Conservation (phyloP, 2,888 invertebrate species). For the Galeruca laticollis region DNA sequence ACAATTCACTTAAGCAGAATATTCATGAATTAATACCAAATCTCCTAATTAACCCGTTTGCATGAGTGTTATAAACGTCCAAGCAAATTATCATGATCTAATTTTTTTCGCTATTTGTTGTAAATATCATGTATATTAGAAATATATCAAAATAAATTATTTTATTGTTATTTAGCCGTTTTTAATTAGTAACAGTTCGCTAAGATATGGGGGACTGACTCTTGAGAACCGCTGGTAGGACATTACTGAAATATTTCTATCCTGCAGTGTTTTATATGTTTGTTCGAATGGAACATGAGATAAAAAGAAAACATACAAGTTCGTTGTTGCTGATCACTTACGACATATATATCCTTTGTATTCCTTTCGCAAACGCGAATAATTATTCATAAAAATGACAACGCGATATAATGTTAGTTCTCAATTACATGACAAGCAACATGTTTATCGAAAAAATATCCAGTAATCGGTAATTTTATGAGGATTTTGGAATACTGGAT, state of each 20-base stretch:
- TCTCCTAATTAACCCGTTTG: no score
- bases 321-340: slow-evolving; percentile 40
- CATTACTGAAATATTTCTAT: slow-evolving; percentile 44
- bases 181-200: no score
- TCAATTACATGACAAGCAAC: slow-evolving; percentile 18
- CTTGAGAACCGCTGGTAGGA: slow-evolving; percentile 27
- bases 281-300: slow-evolving; percentile 44
- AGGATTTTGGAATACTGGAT: no score
- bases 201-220: neutral
- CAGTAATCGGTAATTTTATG: no score
- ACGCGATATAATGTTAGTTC: slow-evolving; percentile 20
- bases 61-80: no score
- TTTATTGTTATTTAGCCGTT: no score
- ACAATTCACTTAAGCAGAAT: no score
- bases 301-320: slow-evolving; percentile 44
- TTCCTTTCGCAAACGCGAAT: slow-evolving; percentile 24
- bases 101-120: no score
- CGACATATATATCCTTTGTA: slow-evolving; percentile 28
- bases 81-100: no score
- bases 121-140: no score
- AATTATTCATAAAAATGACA: slow-evolving; percentile 32
- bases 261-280: slow-evolving; percentile 45
- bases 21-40: no score
- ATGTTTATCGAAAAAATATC: slow-evolving; percentile 13
- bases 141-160: no score